Evolutionary conservation across 1,140 invertebrate genomes (phyloP), one percentile per base, ranked within the genome.

Genomic region (Trachelipus rathkii): DNA sequence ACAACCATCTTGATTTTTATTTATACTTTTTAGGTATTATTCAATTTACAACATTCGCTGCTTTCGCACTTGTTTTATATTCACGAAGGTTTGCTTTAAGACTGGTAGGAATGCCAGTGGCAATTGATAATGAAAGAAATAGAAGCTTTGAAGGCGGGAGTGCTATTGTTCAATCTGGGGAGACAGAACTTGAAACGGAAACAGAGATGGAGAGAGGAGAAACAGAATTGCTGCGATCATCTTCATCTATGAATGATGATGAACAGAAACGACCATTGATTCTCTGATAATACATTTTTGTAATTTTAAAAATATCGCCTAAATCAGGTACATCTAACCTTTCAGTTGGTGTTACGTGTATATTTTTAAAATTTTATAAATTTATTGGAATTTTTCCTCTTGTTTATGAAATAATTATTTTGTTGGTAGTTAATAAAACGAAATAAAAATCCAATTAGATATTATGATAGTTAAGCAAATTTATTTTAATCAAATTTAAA

Each of bases 1-100:
- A 84, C 19, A 87, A 85, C 69, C 86, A 87, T 77, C 78, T 88
- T 23, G 86, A 87, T 77, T 87, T 85, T 76, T 88, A 87, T 76
- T 87, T 87, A 76, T 88, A 84, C 79, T 82, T 86, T 15, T 81
- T 88, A 19, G 86, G 84, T n/a, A 83, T 83, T 7, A 78, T 88
- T 15, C 86, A 87, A 74, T 75, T 85, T 15, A 10, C 85, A 19
- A 85, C 85, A 24, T 83, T 86, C 24, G 8, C 85, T 9, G 73
- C 85, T 0, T 86, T 86, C 53, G 69, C 74, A 50, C 70, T 75
- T 45, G 75, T 74, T n/a, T 71, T 78, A 2, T 78, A 78, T 67
- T 73, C 75, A 74, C 74, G 75, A n/a, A 75, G 72, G 44, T 78
- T 78, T 60, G 69, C 74, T 8, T 66, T 78, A 9, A 44, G 77